Base-by-base conservation (phyloP, 2,888 invertebrate species). In the Synanthedon andrenaeformis region DNA sequence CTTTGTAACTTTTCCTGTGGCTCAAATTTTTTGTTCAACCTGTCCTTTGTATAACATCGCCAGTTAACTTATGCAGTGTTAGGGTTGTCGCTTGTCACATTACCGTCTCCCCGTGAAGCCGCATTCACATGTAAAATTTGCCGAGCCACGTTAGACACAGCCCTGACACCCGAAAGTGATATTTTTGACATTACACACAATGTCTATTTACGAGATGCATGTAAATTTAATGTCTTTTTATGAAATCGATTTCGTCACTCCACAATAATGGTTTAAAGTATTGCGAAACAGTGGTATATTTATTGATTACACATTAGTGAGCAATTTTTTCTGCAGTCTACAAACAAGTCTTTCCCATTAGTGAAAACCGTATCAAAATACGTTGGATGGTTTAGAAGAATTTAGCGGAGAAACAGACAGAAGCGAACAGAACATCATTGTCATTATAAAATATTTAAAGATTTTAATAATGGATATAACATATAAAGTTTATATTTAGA, bases 71-170 rank as follows among this genome's bases (percentile, higher is more conserved):
- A 42, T 42, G 13, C 42, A 42, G 13, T 42, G 49, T 23, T 17
- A 76, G 76, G 81, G 84, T 79, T 82, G 78, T 86, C 86, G 67
- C 82, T 73, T 84, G 85, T 86, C 86, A 85, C 74, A 84, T 86
- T 85, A 85, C 73, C 66, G 73, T 66, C 65, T 65, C 67, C 66
- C 35, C 70, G 64, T 66, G 70, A 69, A 70, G 69, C 58, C 56
- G 63, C 76, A 77, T 79, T 81, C 79, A 72, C 70, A 85, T 86
- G 83, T 83, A 83, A 84, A 86, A 84, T 81, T 77, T 82, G 79
- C 60, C 69, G 66, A 69, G 65, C 72, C 67, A 54, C 63, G 63
- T 75, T 77, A 74, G 81, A 75, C 73, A 67, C 80, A 76, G 65
- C 75, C 81, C 76, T 76, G 80, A 82, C 82, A 77, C 57, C 72